These are phyloP conservation scores for Meteorus cinctellus DNA, from an alignment of 2,888 invertebrate species.

Conservation along the genomic window DNA sequence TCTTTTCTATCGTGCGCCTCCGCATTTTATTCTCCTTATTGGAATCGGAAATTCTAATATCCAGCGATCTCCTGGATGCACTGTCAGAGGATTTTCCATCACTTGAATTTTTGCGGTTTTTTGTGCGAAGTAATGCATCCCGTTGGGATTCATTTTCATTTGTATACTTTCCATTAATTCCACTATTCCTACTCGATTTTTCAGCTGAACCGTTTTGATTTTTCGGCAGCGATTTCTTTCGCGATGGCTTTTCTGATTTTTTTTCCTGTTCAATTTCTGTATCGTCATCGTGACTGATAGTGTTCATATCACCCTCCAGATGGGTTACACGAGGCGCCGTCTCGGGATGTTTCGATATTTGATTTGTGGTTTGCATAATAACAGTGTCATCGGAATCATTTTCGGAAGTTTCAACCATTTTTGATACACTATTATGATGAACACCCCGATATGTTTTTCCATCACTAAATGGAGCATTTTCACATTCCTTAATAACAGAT, in stretches of 20 bases:
- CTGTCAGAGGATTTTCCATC: background rate
- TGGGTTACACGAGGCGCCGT: background rate
- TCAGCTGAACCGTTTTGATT: constrained; percentile 6
- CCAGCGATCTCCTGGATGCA: constrained; percentile 22
- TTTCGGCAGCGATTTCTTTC: constrained; percentile 21
- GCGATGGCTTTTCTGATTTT: constrained; percentile 20
- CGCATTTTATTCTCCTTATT: background rate
- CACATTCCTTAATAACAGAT: constrained; percentile 24
- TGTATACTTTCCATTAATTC: constrained; percentile 9
- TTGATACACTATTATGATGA: constrained; percentile 41
- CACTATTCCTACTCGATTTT: background rate
- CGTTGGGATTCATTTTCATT: constrained; percentile 5
- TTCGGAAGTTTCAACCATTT: constrained; percentile 44
- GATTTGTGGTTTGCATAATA: constrained; percentile 40
- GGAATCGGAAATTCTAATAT: constrained; percentile 2
- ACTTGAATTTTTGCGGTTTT: background rate
- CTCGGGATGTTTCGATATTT: background rate
- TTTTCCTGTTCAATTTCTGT: constrained; percentile 33
- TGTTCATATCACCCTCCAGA: constrained; percentile 41
- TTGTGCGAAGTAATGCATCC: background rate
- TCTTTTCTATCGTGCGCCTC: background rate
- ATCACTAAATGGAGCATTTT: constrained; percentile 55
- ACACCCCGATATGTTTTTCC: constrained; percentile 47
- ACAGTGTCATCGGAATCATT: constrained; percentile 60
- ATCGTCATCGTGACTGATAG: constrained; percentile 38